Percentiles rank a stretch among this genome's conserved stretches.
phyloP scores from a whole-genome alignment of 2,113 vertebrate species.

The Xiphorhynchus elegans region DNA sequence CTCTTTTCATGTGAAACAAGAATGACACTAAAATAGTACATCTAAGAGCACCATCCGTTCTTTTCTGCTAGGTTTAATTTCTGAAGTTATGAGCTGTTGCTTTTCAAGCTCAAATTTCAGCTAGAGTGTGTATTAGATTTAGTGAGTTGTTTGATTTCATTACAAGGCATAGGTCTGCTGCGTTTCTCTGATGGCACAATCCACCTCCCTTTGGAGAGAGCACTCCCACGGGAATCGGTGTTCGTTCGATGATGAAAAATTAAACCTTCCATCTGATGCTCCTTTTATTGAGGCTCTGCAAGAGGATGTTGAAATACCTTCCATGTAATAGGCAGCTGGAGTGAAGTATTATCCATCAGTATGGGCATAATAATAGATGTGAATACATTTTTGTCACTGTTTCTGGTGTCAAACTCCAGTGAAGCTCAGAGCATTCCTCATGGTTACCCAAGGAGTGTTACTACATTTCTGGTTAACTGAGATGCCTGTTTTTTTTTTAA shows the following conservation, averaged over 20 bases:
- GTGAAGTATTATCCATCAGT: not conserved
- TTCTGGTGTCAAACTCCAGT: not conserved
- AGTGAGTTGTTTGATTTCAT: constrained; percentile 56
- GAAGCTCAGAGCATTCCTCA: not conserved
- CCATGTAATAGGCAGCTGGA: not conserved
- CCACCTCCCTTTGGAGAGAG: constrained; percentile 34
- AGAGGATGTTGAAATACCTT: not conserved
- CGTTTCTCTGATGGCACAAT: not conserved
- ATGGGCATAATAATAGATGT: constrained; percentile 5
- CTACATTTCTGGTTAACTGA: not conserved
- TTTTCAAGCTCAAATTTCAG: constrained; percentile 36
- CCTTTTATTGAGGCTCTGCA: constrained; percentile 14
- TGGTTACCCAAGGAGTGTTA: not conserved
- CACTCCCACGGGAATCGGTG: not conserved
- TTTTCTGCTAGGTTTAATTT: constrained; percentile 43
- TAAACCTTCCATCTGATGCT: constrained; percentile 39
- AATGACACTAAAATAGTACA: constrained; percentile 23
- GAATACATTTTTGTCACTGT: constrained; percentile 29
- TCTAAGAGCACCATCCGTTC: constrained; percentile 19
- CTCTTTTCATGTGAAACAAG: constrained; percentile 32
- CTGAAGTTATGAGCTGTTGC: constrained; percentile 24
- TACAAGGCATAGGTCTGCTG: constrained; percentile 12
- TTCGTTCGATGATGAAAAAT: constrained; percentile 36
- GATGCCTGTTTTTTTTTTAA: not conserved
- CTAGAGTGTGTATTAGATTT: constrained; percentile 3